Evolutionary conservation across 2,888 invertebrate species (phyloP), one percentile per base, ranked within the genome.

Genomic region (Fissipunctia ypsillon): DNA sequence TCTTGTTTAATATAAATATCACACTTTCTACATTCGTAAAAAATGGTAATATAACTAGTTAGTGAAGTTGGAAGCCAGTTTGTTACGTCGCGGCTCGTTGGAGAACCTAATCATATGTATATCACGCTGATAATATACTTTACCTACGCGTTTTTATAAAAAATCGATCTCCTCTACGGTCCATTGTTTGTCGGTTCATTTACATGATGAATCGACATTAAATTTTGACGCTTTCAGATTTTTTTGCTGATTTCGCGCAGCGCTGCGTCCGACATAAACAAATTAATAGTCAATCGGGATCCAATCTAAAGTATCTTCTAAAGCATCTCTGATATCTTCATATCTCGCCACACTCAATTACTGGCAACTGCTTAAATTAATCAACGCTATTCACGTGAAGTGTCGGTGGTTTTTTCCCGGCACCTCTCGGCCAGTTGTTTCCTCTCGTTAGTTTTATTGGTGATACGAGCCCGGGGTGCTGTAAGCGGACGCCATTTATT

Each of bases 251-350:
- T 87, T 88, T 83, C 79, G 67, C 76, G 61, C 72, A 71, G 72
- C 70, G 65, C 60, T 71, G 68, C 73, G 81, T 77, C 67, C 73
- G 87, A 86, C 84, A 88, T 88, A 91, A 91, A 93, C 91, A 91
- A 93, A 93, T 94, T 93, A 92, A 93, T 87, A 90, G 90, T 87
- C 91, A 91, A 94, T 93, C 92, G 90, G 86, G 87, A 91, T 89
- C 90, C 92, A 94, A 95, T 95, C 94, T 91, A 89, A 92, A 91
- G 82, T 81, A 94, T 94, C 89, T n/a, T n/a, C n/a, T n/a, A n/a
- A n/a, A n/a, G 88, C 86, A 85, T 76, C 83, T 84, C 90, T 91
- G 93, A 95, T 94, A 95, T 94, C 93, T 95, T 92, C 89, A 93
- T 94, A 92, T 92, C 89, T 89, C 80, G 83, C 85, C 85, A 88